Conservation (phyloP, 1,140 invertebrate species). For the Harpegnathos saltator region DNA sequence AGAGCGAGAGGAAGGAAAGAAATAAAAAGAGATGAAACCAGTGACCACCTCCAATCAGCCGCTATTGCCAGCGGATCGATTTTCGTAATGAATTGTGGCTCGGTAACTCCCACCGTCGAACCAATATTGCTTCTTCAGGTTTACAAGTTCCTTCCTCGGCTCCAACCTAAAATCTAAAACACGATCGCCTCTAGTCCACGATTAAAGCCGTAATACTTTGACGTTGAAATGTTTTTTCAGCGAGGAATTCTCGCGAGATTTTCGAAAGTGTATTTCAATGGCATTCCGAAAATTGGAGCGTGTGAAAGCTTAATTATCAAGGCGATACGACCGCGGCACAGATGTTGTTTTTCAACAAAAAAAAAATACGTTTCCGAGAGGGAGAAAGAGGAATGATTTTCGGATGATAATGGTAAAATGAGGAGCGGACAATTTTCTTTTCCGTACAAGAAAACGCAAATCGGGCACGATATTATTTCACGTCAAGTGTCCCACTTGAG, state of each 20-base stretch:
- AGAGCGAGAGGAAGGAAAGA: constrained; percentile 32
- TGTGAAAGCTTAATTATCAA: constrained; percentile 50
- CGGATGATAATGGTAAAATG: background rate
- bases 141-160: constrained; percentile 77
- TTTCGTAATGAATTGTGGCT: constrained; percentile 82
- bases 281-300: constrained; percentile 43
- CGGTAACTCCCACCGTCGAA: constrained; percentile 71
- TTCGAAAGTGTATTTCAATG: constrained; percentile 39
- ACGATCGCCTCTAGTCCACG: constrained; percentile 65
- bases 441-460: background rate
- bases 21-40: constrained; percentile 50
- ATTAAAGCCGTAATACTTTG: constrained; percentile 71
- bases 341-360: constrained; percentile 20
- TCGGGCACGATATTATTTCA: background rate
- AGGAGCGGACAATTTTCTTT: background rate
- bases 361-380: constrained; percentile 27
- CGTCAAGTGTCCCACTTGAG: background rate
- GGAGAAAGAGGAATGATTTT: background rate
- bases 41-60: constrained; percentile 80
- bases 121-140: constrained; percentile 82
- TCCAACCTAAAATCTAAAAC: constrained; percentile 66
- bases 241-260: constrained; percentile 53
- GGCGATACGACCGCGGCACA: background rate
- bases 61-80: constrained; percentile 79
- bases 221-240: constrained; percentile 33